phyloP scores from a whole-genome alignment of 92 coral and sea anemone genomes.

The Paramuricea clavata region DNA sequence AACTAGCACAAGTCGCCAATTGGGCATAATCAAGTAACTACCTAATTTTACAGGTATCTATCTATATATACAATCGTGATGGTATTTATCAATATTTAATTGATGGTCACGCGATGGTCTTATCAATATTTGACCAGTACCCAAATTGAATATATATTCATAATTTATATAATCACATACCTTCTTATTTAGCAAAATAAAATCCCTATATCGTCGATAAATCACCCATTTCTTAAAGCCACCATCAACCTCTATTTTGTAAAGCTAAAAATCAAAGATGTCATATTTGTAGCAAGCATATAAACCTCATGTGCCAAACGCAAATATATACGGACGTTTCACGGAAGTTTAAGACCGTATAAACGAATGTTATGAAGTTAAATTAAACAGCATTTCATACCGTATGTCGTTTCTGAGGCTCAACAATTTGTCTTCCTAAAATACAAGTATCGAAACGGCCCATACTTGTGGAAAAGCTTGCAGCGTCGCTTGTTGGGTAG shows the following conservation, averaged over 20 bases:
- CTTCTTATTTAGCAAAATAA: slow-evolving; percentile 93
- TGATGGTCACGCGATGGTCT: too few species aligned
- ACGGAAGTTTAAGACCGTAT: neutral
- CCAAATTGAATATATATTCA: too few species aligned
- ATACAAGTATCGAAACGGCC: slow-evolving; percentile 41
- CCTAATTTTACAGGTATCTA: too few species aligned
- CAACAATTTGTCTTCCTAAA: slow-evolving; percentile 21
- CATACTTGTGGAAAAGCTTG: slow-evolving; percentile 23
- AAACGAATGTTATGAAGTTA: neutral
- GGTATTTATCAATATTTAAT: too few species aligned
- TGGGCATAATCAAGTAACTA: too few species aligned
- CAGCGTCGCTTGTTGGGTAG: slow-evolving; percentile 8
- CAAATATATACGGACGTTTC: neutral
- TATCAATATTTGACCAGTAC: too few species aligned
- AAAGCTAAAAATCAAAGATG: slow-evolving; percentile 65
- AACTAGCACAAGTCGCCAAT: too few species aligned
- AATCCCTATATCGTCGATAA: slow-evolving; percentile 90
- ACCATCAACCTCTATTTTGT: slow-evolving; percentile 88
- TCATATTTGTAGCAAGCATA: neutral
- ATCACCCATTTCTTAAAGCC: slow-evolving; percentile 83
- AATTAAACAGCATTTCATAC: neutral
- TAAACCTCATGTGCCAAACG: neutral
- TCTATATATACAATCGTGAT: too few species aligned
- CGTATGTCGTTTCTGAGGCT: slow-evolving; percentile 41
- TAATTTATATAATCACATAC: too few species aligned